Conservation (phyloP, 2,113 vertebrate genomes). For the Tupaia chinensis region DNA sequence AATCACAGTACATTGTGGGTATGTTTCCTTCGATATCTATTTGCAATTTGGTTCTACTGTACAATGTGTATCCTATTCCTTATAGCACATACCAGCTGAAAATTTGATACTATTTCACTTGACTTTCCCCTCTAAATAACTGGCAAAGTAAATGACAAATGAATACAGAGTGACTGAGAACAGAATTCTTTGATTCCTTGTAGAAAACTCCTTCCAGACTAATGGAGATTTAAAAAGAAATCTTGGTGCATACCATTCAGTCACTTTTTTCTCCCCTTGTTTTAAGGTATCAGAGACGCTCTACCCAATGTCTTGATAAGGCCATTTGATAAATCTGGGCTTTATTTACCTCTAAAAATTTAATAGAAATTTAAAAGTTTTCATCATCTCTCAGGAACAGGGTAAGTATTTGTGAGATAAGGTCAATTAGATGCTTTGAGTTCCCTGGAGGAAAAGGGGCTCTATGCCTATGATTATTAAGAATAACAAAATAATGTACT, state of each 20-base stretch:
- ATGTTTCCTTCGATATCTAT: not conserved
- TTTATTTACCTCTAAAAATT: constrained; percentile 21
- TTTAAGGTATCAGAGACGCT: constrained; percentile 1
- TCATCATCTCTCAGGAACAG: not conserved
- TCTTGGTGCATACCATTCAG: not conserved
- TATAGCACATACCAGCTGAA: not conserved
- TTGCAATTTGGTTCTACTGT: not conserved
- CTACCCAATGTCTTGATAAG: not conserved
- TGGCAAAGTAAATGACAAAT: not conserved
- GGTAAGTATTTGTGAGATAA: constrained; percentile 40
- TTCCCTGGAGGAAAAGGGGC: not conserved
- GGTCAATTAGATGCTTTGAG: not conserved
- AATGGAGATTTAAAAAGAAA: not conserved
- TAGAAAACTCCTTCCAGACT: not conserved
- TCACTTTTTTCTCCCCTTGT: not conserved
- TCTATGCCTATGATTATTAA: constrained; percentile 13
- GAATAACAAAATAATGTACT: constrained; percentile 63
- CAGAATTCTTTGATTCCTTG: not conserved
- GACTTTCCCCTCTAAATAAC: not conserved
- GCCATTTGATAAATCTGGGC: not conserved
- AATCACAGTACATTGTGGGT: not conserved
- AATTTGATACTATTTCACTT: not conserved
- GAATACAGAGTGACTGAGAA: not conserved
- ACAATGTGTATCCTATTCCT: constrained; percentile 23
- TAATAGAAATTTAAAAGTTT: constrained; percentile 36